Evolutionary conservation across 2,797 vertebrate species (phyloP), one percentile per base, ranked within the genome.

Genomic region (Podargus strigoides): DNA sequence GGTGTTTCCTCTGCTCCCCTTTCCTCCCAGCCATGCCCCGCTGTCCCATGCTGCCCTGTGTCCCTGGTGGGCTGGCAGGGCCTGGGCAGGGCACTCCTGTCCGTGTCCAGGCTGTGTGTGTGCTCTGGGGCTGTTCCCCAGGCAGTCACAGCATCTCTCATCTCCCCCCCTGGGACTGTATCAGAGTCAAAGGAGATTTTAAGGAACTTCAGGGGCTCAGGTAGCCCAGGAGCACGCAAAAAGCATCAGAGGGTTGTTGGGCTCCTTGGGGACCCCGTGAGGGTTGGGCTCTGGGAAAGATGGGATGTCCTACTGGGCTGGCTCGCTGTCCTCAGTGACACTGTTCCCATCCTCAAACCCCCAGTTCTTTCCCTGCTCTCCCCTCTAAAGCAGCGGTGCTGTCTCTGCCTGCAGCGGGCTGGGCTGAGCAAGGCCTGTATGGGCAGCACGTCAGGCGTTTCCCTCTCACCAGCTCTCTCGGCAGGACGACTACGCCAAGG

Each of bases 401-500:
- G 37, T 39, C n/a, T 18, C 14, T 50, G 39, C 87, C 39, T 3
- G 3, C 55, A 6, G 41, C 28, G 3, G 44, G 50, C n/a, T 11
- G 52, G 42, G n/a, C 42, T 52, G 41, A 2, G 2, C 0, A 2
- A 19, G 44, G n/a, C 13, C 49, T 9, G 59, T 41, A 8, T 1
- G 0, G 4, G 16, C n/a, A 41, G 39, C 7, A 2, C 36, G 2
- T 59, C 59, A 14, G 20, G n/a, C 5, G 0, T 21, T n/a, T 30
- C 69, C 34, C 18, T 37, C 32, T 55, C 1, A 2, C 22, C 1
- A 3, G 39, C 37, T 60, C 28, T n/a, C 47, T 62, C 49, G 66
- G 12, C 87, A 98, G 98, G 98, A 99, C 76, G 98, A 99, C 69
- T 99, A 98, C 27, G 50, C 37, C 96, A 98, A 98, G 94, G 99